Percentiles rank a stretch among this genome's conserved stretches.
These are phyloP conservation scores for Entelurus aequoreus DNA, from an alignment of 2,113 vertebrate species.

Conservation along the genomic window DNA sequence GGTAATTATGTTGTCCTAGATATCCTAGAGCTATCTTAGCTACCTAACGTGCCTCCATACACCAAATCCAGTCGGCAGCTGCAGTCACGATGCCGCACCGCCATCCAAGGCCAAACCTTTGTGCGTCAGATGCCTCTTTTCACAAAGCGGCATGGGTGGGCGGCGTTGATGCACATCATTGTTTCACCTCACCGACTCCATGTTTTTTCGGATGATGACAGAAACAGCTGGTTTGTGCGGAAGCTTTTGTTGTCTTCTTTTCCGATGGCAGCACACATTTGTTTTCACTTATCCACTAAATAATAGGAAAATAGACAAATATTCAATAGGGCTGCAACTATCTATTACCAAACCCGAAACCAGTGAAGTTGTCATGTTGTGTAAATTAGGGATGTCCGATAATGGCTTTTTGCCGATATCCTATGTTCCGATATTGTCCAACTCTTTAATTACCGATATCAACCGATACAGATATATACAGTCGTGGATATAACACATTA, in stretches of 20 bases:
- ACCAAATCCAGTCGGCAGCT: conserved; percentile 4
- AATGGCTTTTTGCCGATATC: too few species aligned
- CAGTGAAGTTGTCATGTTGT: too few species aligned
- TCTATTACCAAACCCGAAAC: too few species aligned
- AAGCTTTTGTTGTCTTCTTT: not conserved
- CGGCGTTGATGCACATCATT: not conserved
- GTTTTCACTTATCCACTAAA: not conserved
- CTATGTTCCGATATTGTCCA: too few species aligned
- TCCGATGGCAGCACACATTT: not conserved
- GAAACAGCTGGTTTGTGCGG: not conserved
- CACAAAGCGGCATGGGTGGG: not conserved
- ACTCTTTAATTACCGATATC: too few species aligned
- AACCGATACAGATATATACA: too few species aligned
- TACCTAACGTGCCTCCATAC: not conserved
- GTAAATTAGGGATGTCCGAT: too few species aligned
- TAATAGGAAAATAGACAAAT: too few species aligned
- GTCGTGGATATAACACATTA: too few species aligned
- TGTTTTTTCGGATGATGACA: not conserved
- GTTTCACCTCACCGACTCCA: conserved; percentile 1
- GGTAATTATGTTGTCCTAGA: not conserved
- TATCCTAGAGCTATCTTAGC: not conserved
- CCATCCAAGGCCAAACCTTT: not conserved
- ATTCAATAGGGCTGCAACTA: too few species aligned
- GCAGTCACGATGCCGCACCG: conserved; percentile 5
- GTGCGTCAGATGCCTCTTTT: not conserved